Evolutionary conservation across 2,113 vertebrate genomes (phyloP).

Genomic region (Cyprinodon tularosa): DNA sequence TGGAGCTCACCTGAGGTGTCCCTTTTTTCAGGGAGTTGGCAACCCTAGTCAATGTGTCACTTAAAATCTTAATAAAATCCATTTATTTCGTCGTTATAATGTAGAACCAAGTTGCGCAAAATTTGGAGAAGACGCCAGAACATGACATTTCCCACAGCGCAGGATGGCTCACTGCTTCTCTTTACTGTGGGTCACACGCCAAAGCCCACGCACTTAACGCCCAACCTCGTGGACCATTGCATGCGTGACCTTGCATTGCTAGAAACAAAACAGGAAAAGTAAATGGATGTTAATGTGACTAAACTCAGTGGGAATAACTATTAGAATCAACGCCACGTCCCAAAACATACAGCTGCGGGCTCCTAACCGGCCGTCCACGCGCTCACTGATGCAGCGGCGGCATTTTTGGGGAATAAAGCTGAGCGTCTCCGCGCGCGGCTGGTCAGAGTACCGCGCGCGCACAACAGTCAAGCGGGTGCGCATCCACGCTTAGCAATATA

Average conservation of each 20-base stretch:
- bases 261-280: slow-evolving; percentile 34
- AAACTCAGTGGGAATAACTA: slow-evolving; percentile 65
- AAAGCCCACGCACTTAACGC: neutral
- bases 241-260: slow-evolving; percentile 70
- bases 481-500: neutral
- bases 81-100: neutral
- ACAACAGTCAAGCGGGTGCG: neutral
- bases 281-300: slow-evolving; percentile 67
- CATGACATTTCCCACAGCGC: neutral
- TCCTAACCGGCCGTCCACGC: slow-evolving; percentile 7
- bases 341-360: slow-evolving; percentile 17
- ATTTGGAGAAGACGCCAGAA: neutral
- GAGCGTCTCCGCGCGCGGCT: slow-evolving; percentile 31
- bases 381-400: neutral
- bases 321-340: slow-evolving; percentile 45
- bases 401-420: neutral
- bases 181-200: slow-evolving; percentile 2
- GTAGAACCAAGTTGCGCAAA: neutral
- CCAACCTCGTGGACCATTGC: slow-evolving; percentile 49
- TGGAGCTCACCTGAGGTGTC: too few species aligned
- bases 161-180: neutral
- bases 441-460: slow-evolving; percentile 44
- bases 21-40: too few species aligned
- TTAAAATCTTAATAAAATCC: neutral
- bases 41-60: neutral